phyloP scores from a whole-genome alignment of 2,888 invertebrate genomes.

The Petrolisthes manimaculis region DNA sequence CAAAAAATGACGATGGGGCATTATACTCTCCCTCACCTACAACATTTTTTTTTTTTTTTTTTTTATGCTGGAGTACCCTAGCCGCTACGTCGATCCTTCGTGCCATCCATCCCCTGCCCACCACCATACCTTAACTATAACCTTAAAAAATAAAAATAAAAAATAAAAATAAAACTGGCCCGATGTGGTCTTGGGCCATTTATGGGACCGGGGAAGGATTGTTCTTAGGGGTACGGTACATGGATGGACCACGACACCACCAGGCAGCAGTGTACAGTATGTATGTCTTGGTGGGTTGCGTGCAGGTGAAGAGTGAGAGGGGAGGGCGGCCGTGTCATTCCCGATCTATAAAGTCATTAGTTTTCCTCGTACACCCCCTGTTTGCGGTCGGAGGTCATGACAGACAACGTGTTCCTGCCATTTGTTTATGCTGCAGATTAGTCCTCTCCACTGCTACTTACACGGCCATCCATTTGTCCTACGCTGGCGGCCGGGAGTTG shows the following conservation, averaged over 20 bases:
- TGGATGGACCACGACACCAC: neutral
- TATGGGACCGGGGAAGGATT: neutral
- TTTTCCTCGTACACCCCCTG: conserved; percentile 14
- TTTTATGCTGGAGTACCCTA: neutral
- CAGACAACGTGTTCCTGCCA: conserved; percentile 21
- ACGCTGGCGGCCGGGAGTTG: neutral
- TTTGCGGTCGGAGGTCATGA: conserved; percentile 10
- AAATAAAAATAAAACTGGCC: too few species aligned
- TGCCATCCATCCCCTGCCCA: neutral
- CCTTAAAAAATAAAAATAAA: too few species aligned
- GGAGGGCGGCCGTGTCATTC: conserved; percentile 22
- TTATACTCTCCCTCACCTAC: conserved; percentile 4
- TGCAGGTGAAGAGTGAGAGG: neutral
- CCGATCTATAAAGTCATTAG: conserved; percentile 35
- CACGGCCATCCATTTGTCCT: neutral
- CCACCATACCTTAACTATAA: neutral
- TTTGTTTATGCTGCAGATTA: conserved; percentile 6
- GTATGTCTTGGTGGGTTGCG: neutral
- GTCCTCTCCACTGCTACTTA: neutral
- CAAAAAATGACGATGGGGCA: conserved; percentile 9
- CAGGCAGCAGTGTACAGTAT: neutral
- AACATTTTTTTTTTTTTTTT: neutral
- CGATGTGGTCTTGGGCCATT: too few species aligned
- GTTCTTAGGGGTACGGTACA: neutral
- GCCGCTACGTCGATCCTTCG: neutral